Evolutionary conservation across 2,888 invertebrate species (phyloP).

Genomic region (Dermolepida albohirtum): DNA sequence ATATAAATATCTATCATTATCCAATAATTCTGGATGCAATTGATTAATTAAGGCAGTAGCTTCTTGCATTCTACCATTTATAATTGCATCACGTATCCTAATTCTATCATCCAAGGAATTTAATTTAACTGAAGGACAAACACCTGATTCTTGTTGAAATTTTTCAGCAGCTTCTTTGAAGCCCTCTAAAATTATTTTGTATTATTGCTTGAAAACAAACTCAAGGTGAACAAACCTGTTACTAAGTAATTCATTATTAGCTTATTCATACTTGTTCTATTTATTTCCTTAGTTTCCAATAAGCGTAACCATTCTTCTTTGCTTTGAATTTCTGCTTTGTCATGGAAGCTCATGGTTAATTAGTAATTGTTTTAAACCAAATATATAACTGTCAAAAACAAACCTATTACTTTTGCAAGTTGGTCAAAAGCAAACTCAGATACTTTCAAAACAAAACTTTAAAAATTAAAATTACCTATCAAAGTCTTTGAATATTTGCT

Average conservation of each 20-base stretch:
- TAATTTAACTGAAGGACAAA: constrained; percentile 80
- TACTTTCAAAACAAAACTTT: too few species aligned
- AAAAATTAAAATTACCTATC: constrained; percentile 9
- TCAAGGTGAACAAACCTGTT: constrained; percentile 75
- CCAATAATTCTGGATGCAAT: constrained; percentile 92
- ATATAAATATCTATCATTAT: constrained; percentile 94
- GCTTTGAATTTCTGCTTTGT: constrained; percentile 67
- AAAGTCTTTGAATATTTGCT: too few species aligned
- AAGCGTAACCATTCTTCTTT: constrained; percentile 82
- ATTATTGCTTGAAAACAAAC: neutral
- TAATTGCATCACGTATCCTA: constrained; percentile 92
- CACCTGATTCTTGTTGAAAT: constrained; percentile 94
- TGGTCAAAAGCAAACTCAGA: neutral
- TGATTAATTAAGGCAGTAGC: constrained; percentile 95
- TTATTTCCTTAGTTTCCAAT: constrained; percentile 83
- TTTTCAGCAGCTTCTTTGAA: constrained; percentile 98
- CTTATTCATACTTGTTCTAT: constrained; percentile 94
- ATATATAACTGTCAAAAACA: constrained; percentile 1
- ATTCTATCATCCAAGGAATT: constrained; percentile 92
- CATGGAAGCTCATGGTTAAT: constrained; percentile 67
- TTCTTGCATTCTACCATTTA: constrained; percentile 91
- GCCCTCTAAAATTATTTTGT: constrained; percentile 73
- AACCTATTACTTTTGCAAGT: neutral
- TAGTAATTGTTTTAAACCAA: neutral
- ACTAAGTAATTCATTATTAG: constrained; percentile 99